phyloP scores from a whole-genome alignment of 2,888 invertebrate genomes.

The Nemapogon koenigi region DNA sequence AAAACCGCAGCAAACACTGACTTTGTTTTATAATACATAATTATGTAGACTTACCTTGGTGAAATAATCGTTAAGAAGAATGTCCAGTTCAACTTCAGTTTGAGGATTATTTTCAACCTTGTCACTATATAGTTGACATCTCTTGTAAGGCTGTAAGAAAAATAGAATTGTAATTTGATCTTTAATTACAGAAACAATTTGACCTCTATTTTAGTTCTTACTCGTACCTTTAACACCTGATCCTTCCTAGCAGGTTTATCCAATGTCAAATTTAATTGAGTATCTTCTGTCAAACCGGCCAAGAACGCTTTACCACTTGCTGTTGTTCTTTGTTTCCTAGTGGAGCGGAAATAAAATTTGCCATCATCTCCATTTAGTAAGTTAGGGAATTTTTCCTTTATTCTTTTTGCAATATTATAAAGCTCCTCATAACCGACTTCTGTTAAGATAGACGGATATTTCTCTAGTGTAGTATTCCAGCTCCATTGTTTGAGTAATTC shows the following conservation, averaged over 20 bases:
- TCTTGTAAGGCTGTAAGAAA: conserved; percentile 47
- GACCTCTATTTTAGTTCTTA: neutral
- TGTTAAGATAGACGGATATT: conserved; percentile 65
- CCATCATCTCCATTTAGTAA: conserved; percentile 48
- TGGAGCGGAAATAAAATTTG: conserved; percentile 66
- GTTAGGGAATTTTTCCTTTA: conserved; percentile 33
- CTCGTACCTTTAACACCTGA: conserved; percentile 38
- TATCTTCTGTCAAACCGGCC: conserved; percentile 49
- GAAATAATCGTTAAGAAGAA: too few species aligned
- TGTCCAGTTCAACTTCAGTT: conserved; percentile 25
- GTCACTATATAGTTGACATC: conserved; percentile 54
- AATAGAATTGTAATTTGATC: neutral
- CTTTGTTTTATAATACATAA: too few species aligned
- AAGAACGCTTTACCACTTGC: conserved; percentile 69
- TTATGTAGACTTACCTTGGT: too few species aligned
- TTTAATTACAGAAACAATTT: neutral
- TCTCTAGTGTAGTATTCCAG: conserved; percentile 68
- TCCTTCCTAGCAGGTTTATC: conserved; percentile 29
- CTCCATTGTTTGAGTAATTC: conserved; percentile 69
- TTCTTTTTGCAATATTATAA: conserved; percentile 59
- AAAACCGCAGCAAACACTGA: too few species aligned
- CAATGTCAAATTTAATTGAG: conserved; percentile 25
- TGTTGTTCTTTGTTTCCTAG: conserved; percentile 64
- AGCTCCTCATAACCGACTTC: conserved; percentile 69
- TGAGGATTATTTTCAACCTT: conserved; percentile 29